Conservation (phyloP, 2,113 vertebrate species). For the Erythrocercus mccallii region DNA sequence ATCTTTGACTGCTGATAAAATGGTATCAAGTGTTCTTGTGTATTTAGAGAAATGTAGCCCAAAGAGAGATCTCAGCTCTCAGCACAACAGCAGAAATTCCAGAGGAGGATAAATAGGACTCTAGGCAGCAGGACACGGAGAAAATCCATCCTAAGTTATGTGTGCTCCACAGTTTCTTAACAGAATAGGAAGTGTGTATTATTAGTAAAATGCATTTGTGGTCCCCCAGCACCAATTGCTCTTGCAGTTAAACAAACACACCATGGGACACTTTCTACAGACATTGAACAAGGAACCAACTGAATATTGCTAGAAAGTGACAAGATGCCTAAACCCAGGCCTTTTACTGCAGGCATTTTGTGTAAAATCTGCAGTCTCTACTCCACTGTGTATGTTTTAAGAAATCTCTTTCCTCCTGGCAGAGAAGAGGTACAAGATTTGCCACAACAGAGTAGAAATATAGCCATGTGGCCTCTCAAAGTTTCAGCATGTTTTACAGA, state of each 20-base stretch:
- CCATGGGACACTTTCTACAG: not conserved
- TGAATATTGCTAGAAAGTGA: not conserved
- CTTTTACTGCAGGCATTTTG: not conserved
- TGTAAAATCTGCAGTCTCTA: not conserved
- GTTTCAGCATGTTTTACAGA: not conserved
- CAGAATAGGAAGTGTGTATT: not conserved
- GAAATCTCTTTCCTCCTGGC: not conserved
- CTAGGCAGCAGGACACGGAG: not conserved
- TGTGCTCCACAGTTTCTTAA: not conserved
- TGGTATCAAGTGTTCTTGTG: not conserved
- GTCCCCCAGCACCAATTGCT: not conserved
- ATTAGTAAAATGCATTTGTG: not conserved
- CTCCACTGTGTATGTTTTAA: accelerated
- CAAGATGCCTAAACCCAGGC: not conserved
- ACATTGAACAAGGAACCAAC: not conserved
- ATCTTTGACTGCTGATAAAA: not conserved
- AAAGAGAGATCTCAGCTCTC: not conserved
- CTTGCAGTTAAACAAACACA: not conserved
- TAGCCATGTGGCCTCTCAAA: not conserved
- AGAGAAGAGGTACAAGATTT: not conserved
- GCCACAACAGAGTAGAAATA: not conserved
- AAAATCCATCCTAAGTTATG: not conserved
- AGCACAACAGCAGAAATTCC: conserved; percentile 4
- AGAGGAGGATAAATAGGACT: not conserved
- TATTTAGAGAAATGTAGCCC: not conserved